Evolutionary conservation across 2,888 invertebrate genomes (phyloP).

Genomic region (Pycnomerus fuliginosus): DNA sequence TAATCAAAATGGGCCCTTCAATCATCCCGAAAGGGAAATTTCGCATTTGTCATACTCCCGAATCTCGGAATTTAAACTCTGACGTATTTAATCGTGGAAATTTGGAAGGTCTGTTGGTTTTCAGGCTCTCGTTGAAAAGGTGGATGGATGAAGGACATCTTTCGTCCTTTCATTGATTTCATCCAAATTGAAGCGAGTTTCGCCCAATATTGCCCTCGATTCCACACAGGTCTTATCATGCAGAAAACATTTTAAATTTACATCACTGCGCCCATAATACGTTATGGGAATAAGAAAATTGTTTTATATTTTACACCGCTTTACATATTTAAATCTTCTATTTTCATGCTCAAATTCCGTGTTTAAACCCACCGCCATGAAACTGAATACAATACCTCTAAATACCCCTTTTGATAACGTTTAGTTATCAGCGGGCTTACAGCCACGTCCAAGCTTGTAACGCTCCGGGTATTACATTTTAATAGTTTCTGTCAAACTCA

Average conservation of each 20-base stretch:
- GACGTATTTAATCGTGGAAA: constrained; percentile 13
- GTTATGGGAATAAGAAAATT: constrained; percentile 17
- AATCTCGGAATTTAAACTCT: too few species aligned
- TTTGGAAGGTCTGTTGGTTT: too few species aligned
- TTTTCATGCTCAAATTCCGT: too few species aligned
- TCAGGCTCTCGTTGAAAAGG: constrained; percentile 10
- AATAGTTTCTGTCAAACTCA: constrained; percentile 13
- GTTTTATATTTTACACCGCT: constrained; percentile 19
- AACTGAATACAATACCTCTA: too few species aligned
- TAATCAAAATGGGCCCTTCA: neutral
- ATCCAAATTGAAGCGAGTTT: constrained; percentile 16
- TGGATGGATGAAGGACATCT: constrained; percentile 16
- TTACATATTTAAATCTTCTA: constrained; percentile 13
- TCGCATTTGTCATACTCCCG: constrained; percentile 10
- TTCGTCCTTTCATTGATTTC: constrained; percentile 15
- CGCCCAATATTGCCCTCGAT: constrained; percentile 19
- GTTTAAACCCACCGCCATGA: too few species aligned
- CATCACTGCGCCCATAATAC: constrained; percentile 20
- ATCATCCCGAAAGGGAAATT: neutral
- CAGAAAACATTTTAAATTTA: constrained; percentile 24
- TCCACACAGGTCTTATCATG: constrained; percentile 17
- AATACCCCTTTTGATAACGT: too few species aligned
- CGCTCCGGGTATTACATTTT: constrained; percentile 12
- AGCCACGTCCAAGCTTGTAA: constrained; percentile 4
- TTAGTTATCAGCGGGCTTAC: too few species aligned